Evolutionary conservation across 2,113 vertebrate genomes (phyloP), one percentile per base, ranked within the genome.

Genomic region (Anolis carolinensis): DNA sequence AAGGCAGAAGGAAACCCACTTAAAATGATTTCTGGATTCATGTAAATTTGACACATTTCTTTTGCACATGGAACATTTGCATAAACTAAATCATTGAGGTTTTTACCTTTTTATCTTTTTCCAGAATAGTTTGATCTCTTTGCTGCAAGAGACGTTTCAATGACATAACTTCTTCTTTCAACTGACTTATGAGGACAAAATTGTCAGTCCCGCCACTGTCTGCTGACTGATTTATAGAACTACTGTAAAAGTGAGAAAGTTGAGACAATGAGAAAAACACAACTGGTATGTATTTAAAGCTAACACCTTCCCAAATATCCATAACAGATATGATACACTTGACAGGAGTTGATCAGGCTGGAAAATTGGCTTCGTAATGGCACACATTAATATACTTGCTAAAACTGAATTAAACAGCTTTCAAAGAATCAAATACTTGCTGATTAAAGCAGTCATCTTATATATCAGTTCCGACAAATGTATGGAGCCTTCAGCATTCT

Each of bases 101-200:
- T 88, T 92, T 94, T 92, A 98, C 99, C 98, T 99, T 99, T 93
- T 98, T 97, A 94, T 99, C 99, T 93, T 98, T 99, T 90, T 99
- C 99, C 81, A 99, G 95, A 89, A 99, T 99, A 73, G 98, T 99
- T 93, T 98, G 98, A 95, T 99, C 98, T 95, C 98, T 97, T 85
- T 99, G 99, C 94, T 99, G 99, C 89, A 99, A 95, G 87, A 99
- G 97, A 91, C 98, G 97, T 94, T 99, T 99, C 89, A 99, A 95
- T 67, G 98, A 98, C 98, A 99, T 98, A 88, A 99, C 98, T 96
- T 99, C 98, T 95, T 99, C 99, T 95, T 99, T 99, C 95, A 99
- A 96, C 91, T 99, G 99, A 94, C 98, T 99, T 96, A 99, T 99
- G 91, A 99, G 97, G 91, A 99, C 98, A 94, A 99, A 99, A 96